Percentiles rank a stretch among this genome's conserved stretches.
phyloP scores from a whole-genome alignment of 2,797 vertebrate species.

The Phalanger gymnotis region DNA sequence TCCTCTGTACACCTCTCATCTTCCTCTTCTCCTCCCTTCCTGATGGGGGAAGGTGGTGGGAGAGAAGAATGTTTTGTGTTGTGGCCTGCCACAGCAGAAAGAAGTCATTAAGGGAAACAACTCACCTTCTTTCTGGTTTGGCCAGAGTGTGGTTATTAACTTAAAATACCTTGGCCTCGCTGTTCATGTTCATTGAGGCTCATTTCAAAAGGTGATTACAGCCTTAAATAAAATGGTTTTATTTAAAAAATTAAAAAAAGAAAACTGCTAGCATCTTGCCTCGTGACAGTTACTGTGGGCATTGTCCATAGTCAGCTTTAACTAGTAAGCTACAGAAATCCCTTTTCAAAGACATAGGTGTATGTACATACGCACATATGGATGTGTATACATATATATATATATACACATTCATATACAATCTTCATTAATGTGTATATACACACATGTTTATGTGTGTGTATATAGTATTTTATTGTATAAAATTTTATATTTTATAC shows the following conservation, averaged over 20 bases:
- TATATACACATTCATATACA: too few relatives aligned
- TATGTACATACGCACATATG: too few relatives aligned
- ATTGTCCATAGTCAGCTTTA: slow-evolving; percentile 54
- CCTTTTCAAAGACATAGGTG: slow-evolving; percentile 19
- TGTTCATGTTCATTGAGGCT: slow-evolving; percentile 53
- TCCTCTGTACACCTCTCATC: neutral
- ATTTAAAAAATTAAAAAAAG: slow-evolving; percentile 60
- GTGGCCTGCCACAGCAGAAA: slow-evolving; percentile 52
- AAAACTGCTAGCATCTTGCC: slow-evolving; percentile 52
- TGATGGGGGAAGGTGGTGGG: neutral
- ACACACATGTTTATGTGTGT: neutral
- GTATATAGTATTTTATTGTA: neutral
- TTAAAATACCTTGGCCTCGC: slow-evolving; percentile 69
- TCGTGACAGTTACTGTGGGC: slow-evolving; percentile 40
- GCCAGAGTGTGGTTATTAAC: slow-evolving; percentile 70
- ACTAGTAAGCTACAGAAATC: slow-evolving; percentile 39
- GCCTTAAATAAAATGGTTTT: slow-evolving; percentile 71
- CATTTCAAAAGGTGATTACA: slow-evolving; percentile 72
- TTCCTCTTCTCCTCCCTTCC: neutral
- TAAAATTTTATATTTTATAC: neutral
- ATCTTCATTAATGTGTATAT: neutral
- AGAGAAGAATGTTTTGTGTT: slow-evolving; percentile 11
- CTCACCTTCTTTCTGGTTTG: slow-evolving; percentile 66
- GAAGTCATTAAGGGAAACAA: slow-evolving; percentile 52
- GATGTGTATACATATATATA: too few relatives aligned